phyloP scores from a whole-genome alignment of 2,888 invertebrate species.

The Pinctada fucata region DNA sequence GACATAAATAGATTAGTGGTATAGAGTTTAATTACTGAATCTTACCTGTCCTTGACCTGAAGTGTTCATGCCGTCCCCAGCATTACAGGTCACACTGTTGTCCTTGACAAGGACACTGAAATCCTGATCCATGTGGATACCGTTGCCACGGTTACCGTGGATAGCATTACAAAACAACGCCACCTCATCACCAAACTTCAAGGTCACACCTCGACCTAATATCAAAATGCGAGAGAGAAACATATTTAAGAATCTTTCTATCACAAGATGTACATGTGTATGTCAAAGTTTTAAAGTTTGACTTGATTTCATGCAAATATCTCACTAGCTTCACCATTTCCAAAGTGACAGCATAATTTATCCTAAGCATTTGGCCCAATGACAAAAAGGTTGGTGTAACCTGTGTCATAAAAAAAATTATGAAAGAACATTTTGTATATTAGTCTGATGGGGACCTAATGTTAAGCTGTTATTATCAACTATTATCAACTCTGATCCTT shows the following conservation, averaged over 20 bases:
- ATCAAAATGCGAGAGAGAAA: slow-evolving; percentile 1
- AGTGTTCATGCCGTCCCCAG: slow-evolving; percentile 60
- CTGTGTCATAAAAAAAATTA: too few species aligned
- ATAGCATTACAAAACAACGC: slow-evolving; percentile 62
- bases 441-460: too few species aligned
- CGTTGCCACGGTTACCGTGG: slow-evolving; percentile 66
- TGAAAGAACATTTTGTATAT: too few species aligned
- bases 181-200: slow-evolving; percentile 62
- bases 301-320: background rate
- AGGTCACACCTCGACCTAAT: slow-evolving; percentile 62
- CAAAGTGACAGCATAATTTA: background rate
- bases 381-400: too few species aligned
- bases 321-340: background rate
- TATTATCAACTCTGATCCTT: too few species aligned
- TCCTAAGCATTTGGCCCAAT: background rate
- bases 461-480: too few species aligned
- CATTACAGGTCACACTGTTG: slow-evolving; percentile 67
- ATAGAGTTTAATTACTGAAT: too few species aligned
- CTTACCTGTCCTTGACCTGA: slow-evolving; percentile 48
- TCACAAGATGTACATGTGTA: too few species aligned
- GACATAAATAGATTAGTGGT: too few species aligned
- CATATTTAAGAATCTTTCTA: too few species aligned
- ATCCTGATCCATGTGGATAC: slow-evolving; percentile 62
- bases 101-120: slow-evolving; percentile 53
- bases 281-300: too few species aligned